Evolutionary conservation across 2,888 invertebrate species (phyloP).

Genomic region (Rhagophthalmus giganteus): DNA sequence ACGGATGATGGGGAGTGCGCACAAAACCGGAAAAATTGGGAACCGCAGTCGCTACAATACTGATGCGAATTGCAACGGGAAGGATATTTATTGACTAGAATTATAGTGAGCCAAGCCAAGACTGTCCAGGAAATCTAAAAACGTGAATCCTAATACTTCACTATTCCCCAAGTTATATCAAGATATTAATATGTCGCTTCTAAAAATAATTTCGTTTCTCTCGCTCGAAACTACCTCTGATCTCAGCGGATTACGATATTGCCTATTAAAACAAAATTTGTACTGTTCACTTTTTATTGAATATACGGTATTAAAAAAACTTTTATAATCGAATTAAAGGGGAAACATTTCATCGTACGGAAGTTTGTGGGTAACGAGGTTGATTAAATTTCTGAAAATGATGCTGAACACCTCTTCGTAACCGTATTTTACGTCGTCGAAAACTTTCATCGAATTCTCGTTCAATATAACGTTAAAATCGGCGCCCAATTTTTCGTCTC

Average conservation of each 20-base stretch:
- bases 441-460: conserved; percentile 49
- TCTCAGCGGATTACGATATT: too few species aligned
- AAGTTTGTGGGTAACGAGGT: conserved; percentile 67
- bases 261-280: too few species aligned
- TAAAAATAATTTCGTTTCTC: not conserved
- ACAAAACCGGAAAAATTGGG: not conserved
- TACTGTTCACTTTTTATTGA: too few species aligned
- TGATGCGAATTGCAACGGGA: not conserved
- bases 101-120: conserved; percentile 14
- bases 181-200: not conserved
- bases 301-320: too few species aligned
- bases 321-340: too few species aligned
- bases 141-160: conserved; percentile 13
- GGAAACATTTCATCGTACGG: conserved; percentile 55
- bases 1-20: not conserved
- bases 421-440: conserved; percentile 59
- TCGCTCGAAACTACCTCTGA: too few species aligned
- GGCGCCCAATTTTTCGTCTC: conserved; percentile 43
- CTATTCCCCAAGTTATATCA: conserved; percentile 5
- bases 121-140: conserved; percentile 16
- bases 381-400: conserved; percentile 65
- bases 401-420: conserved; percentile 63
- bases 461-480: conserved; percentile 52
- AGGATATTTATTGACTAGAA: conserved; percentile 11
- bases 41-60: not conserved